Conservation (phyloP, 1,140 invertebrate species). For the Eriocheir sinensis region DNA sequence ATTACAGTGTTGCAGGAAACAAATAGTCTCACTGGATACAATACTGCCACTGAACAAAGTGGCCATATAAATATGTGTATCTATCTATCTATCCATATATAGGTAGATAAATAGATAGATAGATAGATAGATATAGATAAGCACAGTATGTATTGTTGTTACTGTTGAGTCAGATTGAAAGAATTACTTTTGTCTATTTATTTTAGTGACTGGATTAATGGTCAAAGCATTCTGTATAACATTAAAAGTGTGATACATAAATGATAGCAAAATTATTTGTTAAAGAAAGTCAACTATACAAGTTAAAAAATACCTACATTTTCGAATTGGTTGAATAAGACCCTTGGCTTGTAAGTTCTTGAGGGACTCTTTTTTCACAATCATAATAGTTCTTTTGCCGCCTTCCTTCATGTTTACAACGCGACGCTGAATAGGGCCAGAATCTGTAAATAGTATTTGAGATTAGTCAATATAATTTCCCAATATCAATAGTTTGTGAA, state of each 20-base stretch:
- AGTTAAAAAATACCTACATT: slow-evolving; percentile 2
- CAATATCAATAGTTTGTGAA: neutral
- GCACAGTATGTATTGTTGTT: too few species aligned
- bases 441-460: slow-evolving; percentile 29
- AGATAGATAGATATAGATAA: too few species aligned
- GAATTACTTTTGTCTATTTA: too few species aligned
- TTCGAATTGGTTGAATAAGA: slow-evolving; percentile 45
- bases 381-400: slow-evolving; percentile 62
- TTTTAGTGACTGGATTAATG: too few species aligned
- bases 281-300: neutral
- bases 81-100: too few species aligned
- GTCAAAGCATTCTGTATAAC: too few species aligned
- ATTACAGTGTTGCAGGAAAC: neutral
- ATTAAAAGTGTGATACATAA: too few species aligned
- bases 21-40: neutral
- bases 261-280: neutral
- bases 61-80: too few species aligned
- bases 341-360: slow-evolving; percentile 56
- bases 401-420: slow-evolving; percentile 49
- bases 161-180: too few species aligned
- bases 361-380: slow-evolving; percentile 59
- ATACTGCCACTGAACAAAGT: too few species aligned
- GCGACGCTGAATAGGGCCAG: slow-evolving; percentile 56
- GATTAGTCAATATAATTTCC: neutral
- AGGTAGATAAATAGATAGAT: too few species aligned